Percentiles rank a stretch among this genome's conserved stretches.
phyloP scores from a whole-genome alignment of 2,113 vertebrate genomes.

The Cololabis saira region DNA sequence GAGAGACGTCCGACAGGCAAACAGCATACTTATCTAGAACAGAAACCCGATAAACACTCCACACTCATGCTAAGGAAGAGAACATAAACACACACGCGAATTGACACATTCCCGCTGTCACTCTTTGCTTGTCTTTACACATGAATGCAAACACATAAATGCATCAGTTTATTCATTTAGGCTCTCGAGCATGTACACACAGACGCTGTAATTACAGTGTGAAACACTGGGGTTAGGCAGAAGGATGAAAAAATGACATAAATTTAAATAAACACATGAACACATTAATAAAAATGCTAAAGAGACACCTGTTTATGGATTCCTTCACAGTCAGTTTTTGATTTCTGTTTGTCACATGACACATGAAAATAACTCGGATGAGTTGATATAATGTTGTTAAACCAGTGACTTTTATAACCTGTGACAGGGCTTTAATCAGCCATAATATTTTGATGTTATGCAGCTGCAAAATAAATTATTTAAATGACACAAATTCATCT shows the following conservation, averaged over 20 bases:
- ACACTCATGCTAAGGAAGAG: neutral
- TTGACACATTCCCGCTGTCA: neutral
- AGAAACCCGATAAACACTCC: slow-evolving; percentile 25
- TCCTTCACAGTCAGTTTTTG: neutral
- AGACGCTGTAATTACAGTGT: neutral
- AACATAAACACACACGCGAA: neutral
- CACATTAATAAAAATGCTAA: neutral
- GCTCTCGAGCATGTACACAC: too few relatives aligned
- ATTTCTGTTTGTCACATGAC: neutral
- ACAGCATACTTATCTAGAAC: slow-evolving; percentile 20
- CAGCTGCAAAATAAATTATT: neutral
- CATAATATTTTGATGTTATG: neutral
- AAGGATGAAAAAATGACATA: neutral
- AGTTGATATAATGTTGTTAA: too few relatives aligned
- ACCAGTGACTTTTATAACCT: neutral
- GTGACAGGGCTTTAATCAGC: neutral
- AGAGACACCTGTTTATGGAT: too few relatives aligned
- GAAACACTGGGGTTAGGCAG: neutral
- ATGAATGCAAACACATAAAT: neutral
- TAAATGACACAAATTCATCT: neutral
- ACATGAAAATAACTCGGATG: neutral
- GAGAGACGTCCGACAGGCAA: slow-evolving; percentile 37
- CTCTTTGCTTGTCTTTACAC: slow-evolving; percentile 11
- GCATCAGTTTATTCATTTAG: neutral
- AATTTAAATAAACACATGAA: neutral